Evolutionary conservation across 2,797 vertebrate genomes (phyloP), one percentile per base, ranked within the genome.

Genomic region (Dromococcyx pavoninus): DNA sequence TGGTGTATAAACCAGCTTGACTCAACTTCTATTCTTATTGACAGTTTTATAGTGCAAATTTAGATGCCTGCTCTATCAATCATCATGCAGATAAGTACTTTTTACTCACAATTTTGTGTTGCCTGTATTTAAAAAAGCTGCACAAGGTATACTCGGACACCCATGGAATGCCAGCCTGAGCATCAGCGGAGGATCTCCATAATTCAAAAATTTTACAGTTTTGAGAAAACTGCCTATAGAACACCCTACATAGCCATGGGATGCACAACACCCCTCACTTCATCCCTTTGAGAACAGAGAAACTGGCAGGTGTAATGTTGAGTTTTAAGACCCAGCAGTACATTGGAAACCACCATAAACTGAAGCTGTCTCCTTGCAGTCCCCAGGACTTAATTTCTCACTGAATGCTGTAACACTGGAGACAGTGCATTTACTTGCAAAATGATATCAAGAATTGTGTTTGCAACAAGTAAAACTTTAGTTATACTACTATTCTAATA

Each of bases 231-330:
- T 71, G 11, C 18, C 44, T 21, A 23, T 1, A 71, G 30, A 70
- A 70, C 7, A 60, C 10, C 35, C 53, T 5, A 56, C 5, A 56
- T 18, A 70, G 30, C 21, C 0, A 0, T 11, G 39, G 41, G 74
- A 82, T 71, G 53, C 19, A 74, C 25, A 48, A 8, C 23, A 28
- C 7, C 19, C 46, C n/a, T 62, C 44, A 46, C 37, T 32, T 54
- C 32, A 69, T 19, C 15, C n/a, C 11, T 39, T 0, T 10, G 2
- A 69, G 89, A 77, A 67, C 21, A 66, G 16, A 66, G 44, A 74
- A 61, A 32, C 6, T 4, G 1, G 61, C 22, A 77, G 54, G 65
- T 8, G 27, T 18, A 14, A 44, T 3, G 10, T 15, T 53, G 53
- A 57, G 39, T 61, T 93, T 92, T 87, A 75, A 83, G 84, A 72